Evolutionary conservation across 2,888 invertebrate genomes (phyloP).

Genomic region (Drosophila fulvimacula): DNA sequence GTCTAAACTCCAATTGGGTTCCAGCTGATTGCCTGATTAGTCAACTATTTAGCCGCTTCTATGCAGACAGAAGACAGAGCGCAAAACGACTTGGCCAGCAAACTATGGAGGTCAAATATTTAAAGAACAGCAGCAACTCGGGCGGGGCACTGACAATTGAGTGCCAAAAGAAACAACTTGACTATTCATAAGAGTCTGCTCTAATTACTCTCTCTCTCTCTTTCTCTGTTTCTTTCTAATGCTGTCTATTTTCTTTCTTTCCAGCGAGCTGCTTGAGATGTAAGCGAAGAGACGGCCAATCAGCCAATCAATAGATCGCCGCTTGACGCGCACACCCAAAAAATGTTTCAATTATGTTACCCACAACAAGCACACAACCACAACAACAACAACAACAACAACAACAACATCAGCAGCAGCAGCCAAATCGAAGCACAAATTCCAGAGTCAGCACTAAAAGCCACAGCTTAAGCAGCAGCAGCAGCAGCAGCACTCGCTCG

Average conservation of each 20-base stretch:
- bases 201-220: not conserved
- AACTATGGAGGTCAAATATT: conserved; percentile 38
- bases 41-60: conserved; percentile 37
- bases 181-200: conserved; percentile 18
- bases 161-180: conserved; percentile 13
- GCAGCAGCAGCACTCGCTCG: conserved; percentile 20
- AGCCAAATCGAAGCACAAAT: conserved; percentile 38
- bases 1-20: conserved; percentile 47
- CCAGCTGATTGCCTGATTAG: conserved; percentile 43
- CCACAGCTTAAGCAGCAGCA: conserved; percentile 41
- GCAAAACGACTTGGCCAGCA: conserved; percentile 10
- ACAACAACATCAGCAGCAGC: conserved; percentile 35
- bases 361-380: conserved; percentile 45
- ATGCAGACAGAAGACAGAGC: conserved; percentile 34
- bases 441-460: conserved; percentile 39
- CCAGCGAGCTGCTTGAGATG: conserved; percentile 49
- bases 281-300: conserved; percentile 49
- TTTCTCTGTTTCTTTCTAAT: not conserved
- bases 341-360: conserved; percentile 77
- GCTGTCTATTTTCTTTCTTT: conserved; percentile 1
- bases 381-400: conserved; percentile 38
- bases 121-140: conserved; percentile 9
- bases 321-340: conserved; percentile 53
- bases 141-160: conserved; percentile 3
- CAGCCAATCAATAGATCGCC: conserved; percentile 58